These are phyloP conservation scores for Amblyopsis rosae DNA, from an alignment of 2,113 vertebrate genomes.

Conservation along the genomic window DNA sequence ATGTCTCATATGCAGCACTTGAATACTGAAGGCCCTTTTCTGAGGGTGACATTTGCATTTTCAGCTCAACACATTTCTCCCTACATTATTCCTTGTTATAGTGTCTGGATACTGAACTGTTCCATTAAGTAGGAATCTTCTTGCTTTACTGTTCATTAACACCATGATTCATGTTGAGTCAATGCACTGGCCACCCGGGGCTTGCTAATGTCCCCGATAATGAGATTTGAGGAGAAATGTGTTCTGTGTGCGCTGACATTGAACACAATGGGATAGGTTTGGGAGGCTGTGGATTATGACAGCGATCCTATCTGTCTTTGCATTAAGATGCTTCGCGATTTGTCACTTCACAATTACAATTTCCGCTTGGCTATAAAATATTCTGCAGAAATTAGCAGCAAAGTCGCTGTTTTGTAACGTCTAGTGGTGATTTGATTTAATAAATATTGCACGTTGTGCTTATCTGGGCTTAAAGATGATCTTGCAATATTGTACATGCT, in stretches of 20 bases:
- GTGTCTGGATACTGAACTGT: constrained; percentile 18
- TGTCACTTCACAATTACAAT: neutral
- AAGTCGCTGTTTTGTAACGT: constrained; percentile 3
- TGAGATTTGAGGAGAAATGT: constrained; percentile 43
- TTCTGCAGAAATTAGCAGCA: constrained; percentile 3
- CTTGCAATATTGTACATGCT: neutral
- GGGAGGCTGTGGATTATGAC: constrained; percentile 14
- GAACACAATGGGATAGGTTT: constrained; percentile 18
- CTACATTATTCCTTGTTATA: neutral
- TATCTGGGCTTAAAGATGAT: constrained; percentile 17
- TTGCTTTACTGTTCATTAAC: constrained; percentile 52
- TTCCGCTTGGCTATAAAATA: neutral
- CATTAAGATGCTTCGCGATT: neutral
- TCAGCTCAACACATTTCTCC: neutral
- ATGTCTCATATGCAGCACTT: too few relatives aligned
- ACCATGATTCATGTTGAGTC: constrained; percentile 58
- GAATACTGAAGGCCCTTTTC: neutral
- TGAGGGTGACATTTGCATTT: constrained; percentile 1
- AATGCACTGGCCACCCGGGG: constrained; percentile 28
- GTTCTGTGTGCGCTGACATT: constrained; percentile 29
- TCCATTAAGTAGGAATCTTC: constrained; percentile 22
- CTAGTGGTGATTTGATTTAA: constrained; percentile 21
- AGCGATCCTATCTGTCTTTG: neutral
- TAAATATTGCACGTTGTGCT: constrained; percentile 7
- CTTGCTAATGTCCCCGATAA: constrained; percentile 49